Conservation (phyloP, 2,888 invertebrate species). For the Ephialtes manifestator region DNA sequence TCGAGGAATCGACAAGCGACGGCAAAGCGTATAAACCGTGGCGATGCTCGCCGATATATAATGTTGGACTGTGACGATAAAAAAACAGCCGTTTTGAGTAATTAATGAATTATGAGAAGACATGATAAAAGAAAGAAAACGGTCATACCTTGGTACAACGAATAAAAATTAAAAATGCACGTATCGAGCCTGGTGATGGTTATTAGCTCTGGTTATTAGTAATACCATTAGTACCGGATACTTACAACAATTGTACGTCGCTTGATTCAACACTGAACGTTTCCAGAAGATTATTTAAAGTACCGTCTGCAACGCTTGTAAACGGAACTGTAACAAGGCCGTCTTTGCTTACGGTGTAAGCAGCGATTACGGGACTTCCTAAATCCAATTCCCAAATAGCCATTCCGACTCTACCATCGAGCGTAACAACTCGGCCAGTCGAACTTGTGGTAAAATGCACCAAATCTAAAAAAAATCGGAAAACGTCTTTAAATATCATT, state of each 20-base stretch:
- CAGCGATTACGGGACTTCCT: slow-evolving; percentile 95
- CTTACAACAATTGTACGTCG: slow-evolving; percentile 87
- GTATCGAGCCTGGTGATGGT: background rate
- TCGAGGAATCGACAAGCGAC: slow-evolving; percentile 96
- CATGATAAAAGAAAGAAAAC: background rate
- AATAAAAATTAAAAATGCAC: background rate
- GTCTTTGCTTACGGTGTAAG: slow-evolving; percentile 92
- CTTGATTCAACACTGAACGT: slow-evolving; percentile 85
- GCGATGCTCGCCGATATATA: slow-evolving; percentile 96
- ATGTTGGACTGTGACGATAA: slow-evolving; percentile 91
- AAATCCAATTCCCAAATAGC: slow-evolving; percentile 95
- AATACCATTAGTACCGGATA: slow-evolving; percentile 64
- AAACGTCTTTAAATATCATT: background rate
- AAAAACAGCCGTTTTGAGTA: slow-evolving; percentile 18
- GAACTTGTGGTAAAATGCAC: slow-evolving; percentile 97
- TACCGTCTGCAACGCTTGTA: slow-evolving; percentile 95
- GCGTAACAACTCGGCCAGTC: slow-evolving; percentile 94
- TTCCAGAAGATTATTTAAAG: slow-evolving; percentile 89
- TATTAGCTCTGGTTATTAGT: background rate
- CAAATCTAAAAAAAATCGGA: slow-evolving; percentile 88
- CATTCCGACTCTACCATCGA: slow-evolving; percentile 93
- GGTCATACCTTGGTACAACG: slow-evolving; percentile 5
- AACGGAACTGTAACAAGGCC: slow-evolving; percentile 95
- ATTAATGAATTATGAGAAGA: background rate
- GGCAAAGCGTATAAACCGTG: slow-evolving; percentile 97